Evolutionary conservation across 2,888 invertebrate genomes (phyloP).

Genomic region (Pandemis corylana): DNA sequence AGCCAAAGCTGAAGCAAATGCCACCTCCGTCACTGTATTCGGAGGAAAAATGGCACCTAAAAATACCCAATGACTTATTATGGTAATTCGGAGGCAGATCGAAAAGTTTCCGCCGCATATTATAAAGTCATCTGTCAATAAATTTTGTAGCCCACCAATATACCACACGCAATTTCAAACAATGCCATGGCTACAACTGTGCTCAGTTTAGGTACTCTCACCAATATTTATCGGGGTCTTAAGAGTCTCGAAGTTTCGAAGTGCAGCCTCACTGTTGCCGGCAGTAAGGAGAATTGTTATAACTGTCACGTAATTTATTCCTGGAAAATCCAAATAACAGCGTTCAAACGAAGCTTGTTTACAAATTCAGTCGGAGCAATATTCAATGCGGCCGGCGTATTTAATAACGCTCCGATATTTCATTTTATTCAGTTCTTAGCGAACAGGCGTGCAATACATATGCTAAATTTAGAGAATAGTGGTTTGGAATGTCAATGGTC

Average conservation of each 20-base stretch:
- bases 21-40: constrained; percentile 73
- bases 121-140: background rate
- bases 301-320: constrained; percentile 57
- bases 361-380: constrained; percentile 34
- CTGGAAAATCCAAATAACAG: constrained; percentile 54
- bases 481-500: background rate
- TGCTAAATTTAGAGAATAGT: background rate
- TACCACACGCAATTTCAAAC: constrained; percentile 12
- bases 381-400: constrained; percentile 33
- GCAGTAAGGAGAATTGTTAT: constrained; percentile 56
- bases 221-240: constrained; percentile 71
- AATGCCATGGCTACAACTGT: constrained; percentile 16
- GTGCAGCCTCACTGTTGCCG: constrained; percentile 59
- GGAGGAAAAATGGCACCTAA: constrained; percentile 76
- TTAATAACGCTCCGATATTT: constrained; percentile 37
- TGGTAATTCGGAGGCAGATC: background rate
- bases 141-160: background rate
- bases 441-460: background rate
- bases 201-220: constrained; percentile 52
- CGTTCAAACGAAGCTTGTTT: constrained; percentile 38
- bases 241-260: constrained; percentile 68
- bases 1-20: constrained; percentile 70
- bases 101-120: background rate
- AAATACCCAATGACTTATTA: constrained; percentile 25
- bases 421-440: constrained; percentile 14